phyloP scores from a whole-genome alignment of 2,113 vertebrate genomes.

The Lepus timidus region DNA sequence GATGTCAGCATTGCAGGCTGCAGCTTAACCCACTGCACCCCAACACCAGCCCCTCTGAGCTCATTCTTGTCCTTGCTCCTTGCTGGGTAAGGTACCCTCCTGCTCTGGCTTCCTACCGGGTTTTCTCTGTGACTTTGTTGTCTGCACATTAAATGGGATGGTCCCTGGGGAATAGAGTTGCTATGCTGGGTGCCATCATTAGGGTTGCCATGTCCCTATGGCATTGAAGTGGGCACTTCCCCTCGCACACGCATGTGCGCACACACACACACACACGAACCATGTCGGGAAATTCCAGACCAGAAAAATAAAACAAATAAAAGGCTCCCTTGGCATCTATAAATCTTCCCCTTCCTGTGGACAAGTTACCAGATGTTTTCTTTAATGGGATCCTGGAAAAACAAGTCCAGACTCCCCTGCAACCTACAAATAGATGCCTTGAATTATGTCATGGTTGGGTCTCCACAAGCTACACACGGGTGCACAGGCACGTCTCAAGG shows the following conservation, averaged over 20 bases:
- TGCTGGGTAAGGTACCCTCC: neutral
- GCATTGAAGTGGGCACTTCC: neutral
- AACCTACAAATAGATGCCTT: neutral
- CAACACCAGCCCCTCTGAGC: too few relatives aligned
- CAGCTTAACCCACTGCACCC: too few relatives aligned
- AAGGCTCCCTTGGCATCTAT: neutral
- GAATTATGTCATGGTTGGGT: neutral
- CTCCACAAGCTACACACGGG: accelerated
- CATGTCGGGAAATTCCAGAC: conserved; percentile 38
- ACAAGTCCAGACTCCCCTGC: neutral
- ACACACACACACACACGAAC: neutral
- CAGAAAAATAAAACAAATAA: conserved; percentile 62
- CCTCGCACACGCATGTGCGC: neutral
- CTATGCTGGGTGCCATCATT: accelerated
- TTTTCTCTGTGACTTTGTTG: neutral
- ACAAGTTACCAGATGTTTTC: neutral
- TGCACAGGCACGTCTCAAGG: neutral
- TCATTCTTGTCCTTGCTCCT: neutral
- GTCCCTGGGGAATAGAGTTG: too few relatives aligned
- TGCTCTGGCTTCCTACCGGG: neutral
- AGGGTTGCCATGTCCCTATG: neutral
- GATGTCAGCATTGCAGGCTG: too few relatives aligned
- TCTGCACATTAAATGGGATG: neutral
- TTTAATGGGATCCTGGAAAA: neutral
- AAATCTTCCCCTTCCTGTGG: neutral